Evolutionary conservation across 2,113 vertebrate species (phyloP).

Genomic region (Cyanistes caeruleus): DNA sequence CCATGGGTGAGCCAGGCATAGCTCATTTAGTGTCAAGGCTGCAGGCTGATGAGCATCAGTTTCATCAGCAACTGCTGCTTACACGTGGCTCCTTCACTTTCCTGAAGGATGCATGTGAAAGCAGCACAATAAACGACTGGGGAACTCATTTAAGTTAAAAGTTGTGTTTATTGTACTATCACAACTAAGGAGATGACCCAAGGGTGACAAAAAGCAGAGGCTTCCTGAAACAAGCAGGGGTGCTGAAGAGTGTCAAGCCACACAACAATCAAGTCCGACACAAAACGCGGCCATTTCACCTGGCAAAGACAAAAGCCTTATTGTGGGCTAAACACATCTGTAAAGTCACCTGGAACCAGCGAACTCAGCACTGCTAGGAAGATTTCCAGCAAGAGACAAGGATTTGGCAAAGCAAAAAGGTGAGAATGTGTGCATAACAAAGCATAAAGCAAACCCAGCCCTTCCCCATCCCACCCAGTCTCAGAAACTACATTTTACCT

Average conservation of each 20-base stretch:
- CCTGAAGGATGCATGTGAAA: neutral
- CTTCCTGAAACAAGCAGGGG: neutral
- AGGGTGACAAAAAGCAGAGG: constrained; percentile 11
- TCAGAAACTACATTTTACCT: neutral
- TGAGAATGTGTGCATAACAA: constrained; percentile 40
- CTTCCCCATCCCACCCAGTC: constrained; percentile 19
- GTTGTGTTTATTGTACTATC: neutral
- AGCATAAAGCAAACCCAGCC: neutral
- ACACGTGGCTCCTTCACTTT: neutral
- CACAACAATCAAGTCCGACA: neutral
- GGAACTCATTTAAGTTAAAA: constrained; percentile 6
- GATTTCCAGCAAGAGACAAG: constrained; percentile 36
- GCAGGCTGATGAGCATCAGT: neutral
- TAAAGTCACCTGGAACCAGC: constrained; percentile 6
- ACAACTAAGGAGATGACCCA: neutral
- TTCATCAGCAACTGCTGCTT: neutral
- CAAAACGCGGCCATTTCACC: neutral
- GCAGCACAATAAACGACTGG: neutral
- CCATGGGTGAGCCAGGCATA: neutral
- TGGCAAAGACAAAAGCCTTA: constrained; percentile 24
- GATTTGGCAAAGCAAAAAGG: constrained; percentile 50
- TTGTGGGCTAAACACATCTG: neutral
- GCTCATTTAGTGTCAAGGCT: neutral
- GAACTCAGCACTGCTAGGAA: neutral
- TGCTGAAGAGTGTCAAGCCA: neutral